phyloP scores from a whole-genome alignment of 2,797 vertebrate genomes.

The Eulemur mongoz region DNA sequence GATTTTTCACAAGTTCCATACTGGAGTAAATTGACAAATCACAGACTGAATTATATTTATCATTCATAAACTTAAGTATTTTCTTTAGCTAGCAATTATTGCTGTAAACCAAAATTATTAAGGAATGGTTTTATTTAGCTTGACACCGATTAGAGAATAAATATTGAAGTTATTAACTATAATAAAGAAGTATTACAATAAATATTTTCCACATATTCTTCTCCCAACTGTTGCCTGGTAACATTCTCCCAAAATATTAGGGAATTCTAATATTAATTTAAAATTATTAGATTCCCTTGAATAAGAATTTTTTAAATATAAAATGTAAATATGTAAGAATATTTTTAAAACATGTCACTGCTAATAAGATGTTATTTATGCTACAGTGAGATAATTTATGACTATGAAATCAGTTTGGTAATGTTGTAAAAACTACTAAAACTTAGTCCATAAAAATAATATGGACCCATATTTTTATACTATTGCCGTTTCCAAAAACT shows the following conservation, averaged over 20 bases:
- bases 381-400: neutral
- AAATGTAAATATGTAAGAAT: neutral
- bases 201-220: neutral
- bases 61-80: neutral
- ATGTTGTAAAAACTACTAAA: slow-evolving; percentile 30
- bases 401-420: slow-evolving; percentile 4
- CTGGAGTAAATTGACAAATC: neutral
- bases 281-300: neutral
- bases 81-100: neutral
- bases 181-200: neutral
- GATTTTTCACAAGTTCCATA: neutral
- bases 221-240: neutral
- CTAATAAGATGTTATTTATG: neutral
- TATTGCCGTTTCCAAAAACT: neutral
- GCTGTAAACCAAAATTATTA: neutral
- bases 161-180: neutral
- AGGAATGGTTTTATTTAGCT: neutral
- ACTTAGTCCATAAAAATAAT: neutral
- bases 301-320: neutral
- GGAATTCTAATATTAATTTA: neutral
- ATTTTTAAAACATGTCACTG: neutral
- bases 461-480: neutral
- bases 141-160: neutral
- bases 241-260: neutral
- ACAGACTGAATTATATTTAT: neutral